phyloP scores from a whole-genome alignment of 2,888 invertebrate species.

The Glyphotaelius pellucidus region DNA sequence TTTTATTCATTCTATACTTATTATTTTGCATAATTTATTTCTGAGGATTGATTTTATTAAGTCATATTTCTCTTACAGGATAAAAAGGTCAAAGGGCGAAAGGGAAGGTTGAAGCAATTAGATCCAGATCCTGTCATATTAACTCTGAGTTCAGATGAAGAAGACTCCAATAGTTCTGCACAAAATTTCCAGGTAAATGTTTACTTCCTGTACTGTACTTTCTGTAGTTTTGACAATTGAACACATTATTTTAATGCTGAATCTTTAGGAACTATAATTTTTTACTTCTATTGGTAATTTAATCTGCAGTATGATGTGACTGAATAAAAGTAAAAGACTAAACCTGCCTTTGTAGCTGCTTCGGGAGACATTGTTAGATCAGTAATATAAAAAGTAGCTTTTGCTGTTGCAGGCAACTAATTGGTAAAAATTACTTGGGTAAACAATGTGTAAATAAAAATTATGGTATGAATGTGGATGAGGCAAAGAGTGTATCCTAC shows the following conservation, averaged over 20 bases:
- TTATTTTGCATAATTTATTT: neutral
- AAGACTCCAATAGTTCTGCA: constrained; percentile 78
- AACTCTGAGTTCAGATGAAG: constrained; percentile 84
- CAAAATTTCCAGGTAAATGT: constrained; percentile 71
- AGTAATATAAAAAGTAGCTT: neutral
- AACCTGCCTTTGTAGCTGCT: neutral
- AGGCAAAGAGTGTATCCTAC: too few relatives aligned
- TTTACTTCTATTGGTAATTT: neutral
- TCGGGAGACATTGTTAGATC: neutral
- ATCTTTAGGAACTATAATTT: neutral
- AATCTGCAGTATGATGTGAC: neutral
- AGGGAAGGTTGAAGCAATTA: constrained; percentile 76
- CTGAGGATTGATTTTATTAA: neutral
- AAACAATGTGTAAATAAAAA: too few relatives aligned
- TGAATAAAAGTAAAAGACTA: neutral
- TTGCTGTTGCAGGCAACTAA: too few relatives aligned
- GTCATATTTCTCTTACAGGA: constrained; percentile 39
- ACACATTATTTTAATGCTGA: neutral
- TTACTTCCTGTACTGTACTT: neutral
- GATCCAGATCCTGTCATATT: constrained; percentile 83
- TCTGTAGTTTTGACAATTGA: too few relatives aligned
- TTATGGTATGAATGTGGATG: too few relatives aligned
- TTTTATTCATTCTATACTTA: neutral
- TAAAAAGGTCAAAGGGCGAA: constrained; percentile 73
- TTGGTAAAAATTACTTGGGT: too few relatives aligned